Conservation (phyloP, 2,888 invertebrate genomes). For the Sesia bembeciformis region DNA sequence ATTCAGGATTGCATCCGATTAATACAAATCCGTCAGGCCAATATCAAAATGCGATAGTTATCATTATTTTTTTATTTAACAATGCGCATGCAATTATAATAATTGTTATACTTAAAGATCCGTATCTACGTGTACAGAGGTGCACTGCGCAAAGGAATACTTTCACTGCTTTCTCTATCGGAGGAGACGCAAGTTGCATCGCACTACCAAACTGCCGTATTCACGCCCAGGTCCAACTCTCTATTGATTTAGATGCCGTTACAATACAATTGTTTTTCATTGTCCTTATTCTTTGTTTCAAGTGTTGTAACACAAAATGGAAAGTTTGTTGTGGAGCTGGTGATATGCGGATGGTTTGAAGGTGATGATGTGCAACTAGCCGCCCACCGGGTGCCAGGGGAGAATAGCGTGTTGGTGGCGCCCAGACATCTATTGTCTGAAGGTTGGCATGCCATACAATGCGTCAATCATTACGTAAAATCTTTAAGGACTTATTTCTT, state of each 20-base stretch:
- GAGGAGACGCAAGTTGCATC: slow-evolving; percentile 26
- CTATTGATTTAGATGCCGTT: slow-evolving; percentile 61
- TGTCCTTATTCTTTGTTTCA: slow-evolving; percentile 51
- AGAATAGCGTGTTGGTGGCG: slow-evolving; percentile 56
- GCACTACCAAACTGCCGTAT: slow-evolving; percentile 33
- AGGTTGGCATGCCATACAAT: background rate
- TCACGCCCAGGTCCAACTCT: slow-evolving; percentile 39
- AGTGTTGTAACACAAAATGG: slow-evolving; percentile 58
- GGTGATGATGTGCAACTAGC: slow-evolving; percentile 61
- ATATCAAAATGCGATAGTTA: too few species aligned
- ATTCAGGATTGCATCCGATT: too few species aligned
- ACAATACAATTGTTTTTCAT: slow-evolving; percentile 55
- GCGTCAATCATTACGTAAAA: background rate
- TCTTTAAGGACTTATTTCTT: too few species aligned
- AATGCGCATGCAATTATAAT: too few species aligned
- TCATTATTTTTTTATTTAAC: too few species aligned
- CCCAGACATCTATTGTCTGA: slow-evolving; percentile 16
- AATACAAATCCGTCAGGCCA: too few species aligned
- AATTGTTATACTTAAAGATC: background rate
- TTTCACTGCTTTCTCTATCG: slow-evolving; percentile 70
- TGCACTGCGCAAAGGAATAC: slow-evolving; percentile 24
- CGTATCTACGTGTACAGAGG: background rate
- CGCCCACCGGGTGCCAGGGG: slow-evolving; percentile 44
- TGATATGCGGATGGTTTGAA: slow-evolving; percentile 45
- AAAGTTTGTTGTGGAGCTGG: slow-evolving; percentile 50